phyloP scores from a whole-genome alignment of 2,888 invertebrate species.

The Dusona sp. region DNA sequence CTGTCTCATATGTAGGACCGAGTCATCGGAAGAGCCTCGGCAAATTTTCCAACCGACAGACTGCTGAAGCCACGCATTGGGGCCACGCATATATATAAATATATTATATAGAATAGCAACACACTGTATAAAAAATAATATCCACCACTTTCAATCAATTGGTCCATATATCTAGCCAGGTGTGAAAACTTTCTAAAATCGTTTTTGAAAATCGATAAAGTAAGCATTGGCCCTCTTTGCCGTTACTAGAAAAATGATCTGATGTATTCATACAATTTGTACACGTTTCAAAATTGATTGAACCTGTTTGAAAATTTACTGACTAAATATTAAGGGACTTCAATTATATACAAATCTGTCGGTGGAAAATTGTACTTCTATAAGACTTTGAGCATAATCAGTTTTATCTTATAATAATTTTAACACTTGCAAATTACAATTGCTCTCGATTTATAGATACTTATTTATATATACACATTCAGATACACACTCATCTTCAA shows the following conservation, averaged over 20 bases:
- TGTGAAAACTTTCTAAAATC: conserved; percentile 57
- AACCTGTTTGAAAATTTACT: not conserved
- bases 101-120: not conserved
- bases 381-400: no score
- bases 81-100: not conserved
- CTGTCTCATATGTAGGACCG: no score
- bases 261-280: not conserved
- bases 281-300: not conserved
- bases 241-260: not conserved
- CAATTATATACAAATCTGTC: no score
- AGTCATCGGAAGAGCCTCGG: no score
- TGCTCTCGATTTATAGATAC: no score
- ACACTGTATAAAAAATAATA: conserved; percentile 3
- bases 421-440: no score
- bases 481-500: not conserved
- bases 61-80: no score
- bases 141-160: conserved; percentile 44
- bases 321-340: no score
- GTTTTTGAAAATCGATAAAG: conserved; percentile 70
- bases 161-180: conserved; percentile 66
- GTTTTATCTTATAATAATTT: no score
- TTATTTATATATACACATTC: no score
- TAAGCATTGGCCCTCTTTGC: conserved; percentile 68
- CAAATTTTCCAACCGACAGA: no score
- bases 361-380: no score